These are phyloP conservation scores for Branchipolynoe longqiensis DNA, from an alignment of 2,888 invertebrate species.

Conservation along the genomic window DNA sequence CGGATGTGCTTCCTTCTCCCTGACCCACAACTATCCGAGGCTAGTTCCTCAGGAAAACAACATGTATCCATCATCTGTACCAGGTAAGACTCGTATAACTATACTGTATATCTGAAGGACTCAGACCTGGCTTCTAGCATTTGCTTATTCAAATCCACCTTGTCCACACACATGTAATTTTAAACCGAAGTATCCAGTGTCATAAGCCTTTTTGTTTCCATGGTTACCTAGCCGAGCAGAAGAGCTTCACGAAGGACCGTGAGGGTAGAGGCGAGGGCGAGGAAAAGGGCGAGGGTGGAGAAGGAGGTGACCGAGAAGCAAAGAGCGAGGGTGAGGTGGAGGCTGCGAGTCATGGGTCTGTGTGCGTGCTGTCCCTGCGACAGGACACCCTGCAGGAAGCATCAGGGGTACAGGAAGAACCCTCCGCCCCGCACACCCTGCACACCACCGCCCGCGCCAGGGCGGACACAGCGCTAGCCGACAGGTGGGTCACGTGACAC, in stretches of 20 bases:
- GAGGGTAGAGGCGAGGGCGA: background rate
- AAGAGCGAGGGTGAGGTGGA: background rate
- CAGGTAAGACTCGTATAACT: no score
- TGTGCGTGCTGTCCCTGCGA: conserved; percentile 16
- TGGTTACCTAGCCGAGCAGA: background rate
- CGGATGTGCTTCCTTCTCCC: no score
- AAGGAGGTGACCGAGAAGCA: background rate
- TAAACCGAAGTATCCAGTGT: no score
- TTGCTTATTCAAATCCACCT: no score
- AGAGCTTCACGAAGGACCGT: background rate
- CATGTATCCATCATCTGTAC: no score
- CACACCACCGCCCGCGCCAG: conserved; percentile 73
- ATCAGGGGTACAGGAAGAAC: background rate
- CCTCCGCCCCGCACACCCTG: conserved; percentile 66
- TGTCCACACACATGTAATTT: no score
- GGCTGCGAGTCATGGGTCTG: background rate
- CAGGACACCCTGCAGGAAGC: background rate
- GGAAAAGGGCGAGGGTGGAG: background rate
- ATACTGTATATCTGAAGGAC: no score
- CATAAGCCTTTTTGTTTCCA: no score
- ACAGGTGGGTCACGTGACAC: conserved; percentile 69
- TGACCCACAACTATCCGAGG: no score
- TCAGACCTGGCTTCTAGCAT: no score
- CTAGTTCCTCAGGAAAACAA: no score
- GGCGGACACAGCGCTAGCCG: conserved; percentile 71